Conservation (phyloP, 2,113 vertebrate species). For the Rhinichthys klamathensis region DNA sequence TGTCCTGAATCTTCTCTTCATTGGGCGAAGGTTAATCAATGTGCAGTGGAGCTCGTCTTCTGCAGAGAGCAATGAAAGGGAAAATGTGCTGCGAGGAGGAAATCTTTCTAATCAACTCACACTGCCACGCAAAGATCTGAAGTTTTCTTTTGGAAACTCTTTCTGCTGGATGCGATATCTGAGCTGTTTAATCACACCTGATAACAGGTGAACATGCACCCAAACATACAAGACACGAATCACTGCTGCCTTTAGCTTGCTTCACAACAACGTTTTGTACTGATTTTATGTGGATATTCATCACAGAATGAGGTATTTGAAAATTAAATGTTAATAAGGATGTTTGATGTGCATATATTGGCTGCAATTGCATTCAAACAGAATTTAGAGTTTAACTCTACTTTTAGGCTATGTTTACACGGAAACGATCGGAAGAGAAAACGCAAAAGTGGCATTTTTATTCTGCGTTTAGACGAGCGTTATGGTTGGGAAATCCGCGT, state of each 20-base stretch:
- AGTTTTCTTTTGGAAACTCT: background rate
- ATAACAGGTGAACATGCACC: background rate
- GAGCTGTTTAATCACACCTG: background rate
- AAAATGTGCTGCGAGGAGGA: conserved; percentile 36
- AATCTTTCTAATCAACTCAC: conserved; percentile 46
- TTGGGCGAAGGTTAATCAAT: conserved; percentile 54
- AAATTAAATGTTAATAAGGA: background rate
- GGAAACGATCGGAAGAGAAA: too few species aligned
- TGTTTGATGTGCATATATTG: background rate
- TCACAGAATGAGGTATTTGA: background rate
- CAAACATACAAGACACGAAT: background rate
- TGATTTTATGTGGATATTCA: background rate
- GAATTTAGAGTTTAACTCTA: background rate
- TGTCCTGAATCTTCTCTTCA: conserved; percentile 45
- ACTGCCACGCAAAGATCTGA: background rate
- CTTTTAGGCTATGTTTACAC: too few species aligned
- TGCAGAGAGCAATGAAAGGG: conserved; percentile 34
- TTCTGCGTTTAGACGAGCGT: too few species aligned
- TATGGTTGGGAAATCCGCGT: too few species aligned
- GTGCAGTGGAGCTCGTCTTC: conserved; percentile 50
- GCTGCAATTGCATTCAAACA: background rate
- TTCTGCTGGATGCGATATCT: background rate
- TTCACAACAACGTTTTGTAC: background rate
- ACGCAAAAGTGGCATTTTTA: too few species aligned
- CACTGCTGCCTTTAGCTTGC: background rate